Evolutionary conservation across 1,140 invertebrate species (phyloP), one percentile per base, ranked within the genome.

Genomic region (Microplitis mediator): DNA sequence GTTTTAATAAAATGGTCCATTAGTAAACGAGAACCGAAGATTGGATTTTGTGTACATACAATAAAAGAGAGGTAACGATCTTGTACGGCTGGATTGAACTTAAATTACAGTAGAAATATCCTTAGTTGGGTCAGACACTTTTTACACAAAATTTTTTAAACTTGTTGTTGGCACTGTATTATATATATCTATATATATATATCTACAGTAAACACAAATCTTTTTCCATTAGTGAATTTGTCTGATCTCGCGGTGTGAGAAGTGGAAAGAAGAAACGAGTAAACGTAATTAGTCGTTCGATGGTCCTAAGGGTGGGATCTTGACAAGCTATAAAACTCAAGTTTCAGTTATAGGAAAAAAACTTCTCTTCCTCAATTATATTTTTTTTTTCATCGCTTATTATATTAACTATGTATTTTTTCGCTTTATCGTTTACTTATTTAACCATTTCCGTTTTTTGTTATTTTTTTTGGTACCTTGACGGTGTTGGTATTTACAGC

Each of bases 261-360:
- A 67, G 65, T n/a, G 39, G 36, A 56, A 64, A 11, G 31, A 52
- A 67, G n/a, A 50, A 31, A 62, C 35, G 35, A 61, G 58, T 66
- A 75, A 77, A 77, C 60, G 74, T 75, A 78, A 81, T 81, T 81
- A 81, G 71, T 74, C 68, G 4, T 62, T 31, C 11, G 52, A 62
- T 60, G 72, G 58, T 60, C 23, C 51, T 36, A 56, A 52, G 36
- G 54, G 61, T 35, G 39, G 31, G 14, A 52, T 58, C 62, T 75
- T 70, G 64, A 56, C 75, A 76, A 54, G 60, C 66, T 71, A 76
- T 75, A 76, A 79, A 79, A 73, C 76, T 80, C 70, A 35, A 77
- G 75, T 76, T 77, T 68, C 65, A 35, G 67, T 69, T 60, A 74
- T 75, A 11, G 11, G 39, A 74, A 79, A 77, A 58, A 63, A 23